These are phyloP conservation scores for Cosmorhoe ocellata DNA, from an alignment of 2,888 invertebrate species.

Conservation along the genomic window DNA sequence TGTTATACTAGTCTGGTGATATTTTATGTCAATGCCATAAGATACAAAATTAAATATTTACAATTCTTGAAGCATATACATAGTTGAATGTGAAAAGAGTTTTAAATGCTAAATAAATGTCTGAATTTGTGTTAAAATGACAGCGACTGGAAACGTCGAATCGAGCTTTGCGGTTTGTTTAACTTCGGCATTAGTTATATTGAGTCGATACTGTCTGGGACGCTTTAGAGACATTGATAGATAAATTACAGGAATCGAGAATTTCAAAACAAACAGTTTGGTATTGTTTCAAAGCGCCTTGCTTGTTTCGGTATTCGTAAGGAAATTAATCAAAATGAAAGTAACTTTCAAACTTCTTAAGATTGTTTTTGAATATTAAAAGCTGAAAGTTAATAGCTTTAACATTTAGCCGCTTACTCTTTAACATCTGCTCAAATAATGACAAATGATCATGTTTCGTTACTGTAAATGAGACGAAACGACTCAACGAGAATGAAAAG, in stretches of 20 bases:
- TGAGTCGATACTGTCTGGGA: slow-evolving; percentile 28
- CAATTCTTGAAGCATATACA: too few species aligned
- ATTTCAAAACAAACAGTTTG: slow-evolving; percentile 12
- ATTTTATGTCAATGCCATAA: too few species aligned
- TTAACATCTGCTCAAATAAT: neutral
- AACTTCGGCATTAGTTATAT: slow-evolving; percentile 49
- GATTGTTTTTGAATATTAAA: slow-evolving; percentile 5
- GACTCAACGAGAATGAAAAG: too few species aligned
- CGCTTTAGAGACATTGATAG: slow-evolving; percentile 10
- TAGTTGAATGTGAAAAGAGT: too few species aligned
- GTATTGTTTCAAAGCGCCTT: slow-evolving; percentile 12
- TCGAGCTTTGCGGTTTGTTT: slow-evolving; percentile 48
- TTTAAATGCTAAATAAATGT: too few species aligned
- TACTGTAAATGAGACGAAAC: too few species aligned
- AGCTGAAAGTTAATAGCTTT: slow-evolving; percentile 2
- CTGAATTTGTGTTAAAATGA: slow-evolving; percentile 34
- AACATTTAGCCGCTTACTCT: neutral
- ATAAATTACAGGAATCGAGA: slow-evolving; percentile 12
- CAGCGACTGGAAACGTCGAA: slow-evolving; percentile 38
- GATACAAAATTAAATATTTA: too few species aligned
- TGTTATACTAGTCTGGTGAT: too few species aligned
- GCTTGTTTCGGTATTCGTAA: neutral
- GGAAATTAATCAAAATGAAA: slow-evolving; percentile 17
- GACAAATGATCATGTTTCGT: too few species aligned
- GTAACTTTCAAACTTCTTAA: slow-evolving; percentile 8